phyloP scores from a whole-genome alignment of 2,888 invertebrate genomes.

The Acrocyrtus sp. region DNA sequence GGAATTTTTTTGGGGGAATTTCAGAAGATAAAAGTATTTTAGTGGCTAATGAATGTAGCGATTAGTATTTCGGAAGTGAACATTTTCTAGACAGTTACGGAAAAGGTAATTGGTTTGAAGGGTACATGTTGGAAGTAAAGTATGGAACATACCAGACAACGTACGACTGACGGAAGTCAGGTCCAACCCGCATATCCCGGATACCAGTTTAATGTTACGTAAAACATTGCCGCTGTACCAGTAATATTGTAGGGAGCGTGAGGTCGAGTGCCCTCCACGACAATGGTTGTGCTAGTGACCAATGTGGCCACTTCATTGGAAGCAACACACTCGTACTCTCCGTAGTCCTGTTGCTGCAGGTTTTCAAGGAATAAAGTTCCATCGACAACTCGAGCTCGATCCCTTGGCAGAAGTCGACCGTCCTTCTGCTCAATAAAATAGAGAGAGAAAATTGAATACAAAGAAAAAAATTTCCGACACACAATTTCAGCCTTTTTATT shows the following conservation, averaged over 20 bases:
- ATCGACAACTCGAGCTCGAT: slow-evolving; percentile 79
- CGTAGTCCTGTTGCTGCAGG: slow-evolving; percentile 86
- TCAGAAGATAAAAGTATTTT: no score
- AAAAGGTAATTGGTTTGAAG: background rate
- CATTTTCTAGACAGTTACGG: no score
- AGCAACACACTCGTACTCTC: slow-evolving; percentile 95
- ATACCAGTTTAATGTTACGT: slow-evolving; percentile 91
- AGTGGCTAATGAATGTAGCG: no score
- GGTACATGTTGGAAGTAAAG: no score
- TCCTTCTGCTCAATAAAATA: slow-evolving; percentile 71
- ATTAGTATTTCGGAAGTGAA: no score
- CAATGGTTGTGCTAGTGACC: slow-evolving; percentile 86
- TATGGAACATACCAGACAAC: slow-evolving; percentile 79
- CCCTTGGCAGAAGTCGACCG: slow-evolving; percentile 83
- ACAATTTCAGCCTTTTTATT: background rate
- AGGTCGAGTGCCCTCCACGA: slow-evolving; percentile 94
- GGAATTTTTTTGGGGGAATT: no score
- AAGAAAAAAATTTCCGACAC: slow-evolving; percentile 7
- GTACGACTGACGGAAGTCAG: slow-evolving; percentile 94
- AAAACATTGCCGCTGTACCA: slow-evolving; percentile 88
- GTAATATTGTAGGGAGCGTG: slow-evolving; percentile 97
- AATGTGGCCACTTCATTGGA: slow-evolving; percentile 96
- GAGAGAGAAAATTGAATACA: slow-evolving; percentile 18
- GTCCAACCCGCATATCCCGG: slow-evolving; percentile 92
- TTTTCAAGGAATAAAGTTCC: slow-evolving; percentile 88